phyloP scores from a whole-genome alignment of 2,113 vertebrate species.

The Cavia aperea region DNA sequence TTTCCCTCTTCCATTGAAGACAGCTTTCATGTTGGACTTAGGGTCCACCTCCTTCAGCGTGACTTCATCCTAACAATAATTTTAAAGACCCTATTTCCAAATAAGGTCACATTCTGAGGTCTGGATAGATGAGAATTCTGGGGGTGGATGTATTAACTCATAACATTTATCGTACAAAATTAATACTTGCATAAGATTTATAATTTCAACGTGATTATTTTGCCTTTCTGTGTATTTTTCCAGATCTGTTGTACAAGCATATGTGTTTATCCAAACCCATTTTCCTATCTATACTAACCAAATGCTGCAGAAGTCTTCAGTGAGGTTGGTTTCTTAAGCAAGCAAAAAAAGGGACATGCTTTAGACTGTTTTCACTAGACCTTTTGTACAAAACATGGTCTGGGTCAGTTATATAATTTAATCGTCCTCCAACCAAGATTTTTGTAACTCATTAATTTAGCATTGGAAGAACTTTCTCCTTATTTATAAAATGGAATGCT shows the following conservation, averaged over 20 bases:
- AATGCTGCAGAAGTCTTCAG: neutral
- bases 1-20: neutral
- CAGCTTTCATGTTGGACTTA: neutral
- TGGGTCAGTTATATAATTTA: neutral
- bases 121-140: neutral
- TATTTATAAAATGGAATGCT: neutral
- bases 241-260: neutral
- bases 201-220: neutral
- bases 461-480: constrained; percentile 15
- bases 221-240: neutral
- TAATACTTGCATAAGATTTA: neutral
- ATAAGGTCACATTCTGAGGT: neutral
- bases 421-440: neutral
- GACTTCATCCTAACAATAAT: neutral
- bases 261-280: neutral
- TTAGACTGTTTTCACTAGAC: neutral
- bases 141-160: too few relatives aligned
- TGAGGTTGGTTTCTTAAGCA: neutral
- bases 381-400: neutral
- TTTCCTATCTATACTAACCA: neutral
- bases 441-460: constrained; percentile 36
- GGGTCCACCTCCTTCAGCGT: neutral
- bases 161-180: neutral
- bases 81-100: neutral
- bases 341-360: neutral